Evolutionary conservation across 2,113 vertebrate species (phyloP), one percentile per base, ranked within the genome.

Genomic region (Takifugu bimaculatus): DNA sequence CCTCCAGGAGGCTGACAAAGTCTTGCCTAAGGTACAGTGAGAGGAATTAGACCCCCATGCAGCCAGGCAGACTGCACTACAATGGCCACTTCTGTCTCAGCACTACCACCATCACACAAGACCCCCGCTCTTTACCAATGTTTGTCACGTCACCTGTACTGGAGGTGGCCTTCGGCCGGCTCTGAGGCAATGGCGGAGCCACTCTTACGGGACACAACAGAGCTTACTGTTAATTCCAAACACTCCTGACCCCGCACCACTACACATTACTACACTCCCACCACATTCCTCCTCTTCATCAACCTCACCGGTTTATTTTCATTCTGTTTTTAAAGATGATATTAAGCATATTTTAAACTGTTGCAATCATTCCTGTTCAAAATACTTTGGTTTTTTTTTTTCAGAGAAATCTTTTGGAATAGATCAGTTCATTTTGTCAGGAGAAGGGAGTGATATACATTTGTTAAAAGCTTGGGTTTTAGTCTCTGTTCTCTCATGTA

Each of bases 251-350:
- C 67, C 73, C 71, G 70, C 72, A 84, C 77, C 80, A 71, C 78
- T 78, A 74, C 72, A 57, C 60, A 68, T 72, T 56, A 66, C 77
- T 72, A 61, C 54, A 64, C 74, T 74, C 81, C 82, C 81, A 65
- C 70, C 80, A 87, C 85, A 87, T 85, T 86, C 86, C 85, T 86
- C 70, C 74, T 80, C 64, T 69, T 68, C 66, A 85, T 68, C 71
- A 74, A 68, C 68, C 75, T 62, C 63, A 35, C 63, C 67, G 60
- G 52, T 63, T 78, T 5, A 70, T 77, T 83, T 85, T 77, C 60
- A 69, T 63, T 71, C 60, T 72, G 50, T 79, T 66, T 59, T 69
- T 79, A 60, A 71, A 68, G 52, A 72, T 61, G 42, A 69, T 65
- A 70, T 74, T 51, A 57, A 67, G 54, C 63, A 72, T 84, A 56